Evolutionary conservation across 1,140 invertebrate species (phyloP).

Genomic region (Doryteuthis pealeii): DNA sequence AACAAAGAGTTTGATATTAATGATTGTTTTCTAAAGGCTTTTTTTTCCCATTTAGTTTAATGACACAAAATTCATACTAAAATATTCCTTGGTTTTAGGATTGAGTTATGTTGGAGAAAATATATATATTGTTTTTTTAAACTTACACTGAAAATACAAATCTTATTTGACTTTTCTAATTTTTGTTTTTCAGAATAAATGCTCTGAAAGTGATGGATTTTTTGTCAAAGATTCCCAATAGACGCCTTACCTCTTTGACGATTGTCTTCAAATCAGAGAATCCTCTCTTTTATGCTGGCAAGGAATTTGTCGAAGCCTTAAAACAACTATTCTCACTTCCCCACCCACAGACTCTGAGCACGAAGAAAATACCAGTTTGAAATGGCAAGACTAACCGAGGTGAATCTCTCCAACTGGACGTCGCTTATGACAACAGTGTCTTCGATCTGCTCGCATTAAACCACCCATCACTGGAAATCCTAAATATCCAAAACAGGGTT

Average conservation of each 20-base stretch:
- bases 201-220: constrained; percentile 26
- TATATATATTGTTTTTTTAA: too few relatives aligned
- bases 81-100: too few relatives aligned
- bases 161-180: too few relatives aligned
- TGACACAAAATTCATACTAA: too few relatives aligned
- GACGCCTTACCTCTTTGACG: constrained; percentile 25
- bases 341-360: background rate
- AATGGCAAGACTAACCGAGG: constrained; percentile 22
- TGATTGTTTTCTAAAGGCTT: too few relatives aligned
- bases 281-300: constrained; percentile 44
- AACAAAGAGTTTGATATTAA: too few relatives aligned
- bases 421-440: constrained; percentile 40
- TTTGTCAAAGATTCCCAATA: constrained; percentile 22
- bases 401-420: constrained; percentile 44
- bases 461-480: constrained; percentile 35
- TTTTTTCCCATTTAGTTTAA: too few relatives aligned
- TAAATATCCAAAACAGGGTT: constrained; percentile 49
- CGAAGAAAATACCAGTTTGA: background rate
- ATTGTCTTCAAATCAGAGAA: constrained; percentile 39
- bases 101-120: too few relatives aligned
- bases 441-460: constrained; percentile 43
- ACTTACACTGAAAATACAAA: too few relatives aligned
- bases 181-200: constrained; percentile 21
- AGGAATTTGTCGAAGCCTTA: constrained; percentile 35
- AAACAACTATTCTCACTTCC: constrained; percentile 29